Evolutionary conservation across 2,113 vertebrate genomes (phyloP).

Genomic region (Drymodes brunneopygia): DNA sequence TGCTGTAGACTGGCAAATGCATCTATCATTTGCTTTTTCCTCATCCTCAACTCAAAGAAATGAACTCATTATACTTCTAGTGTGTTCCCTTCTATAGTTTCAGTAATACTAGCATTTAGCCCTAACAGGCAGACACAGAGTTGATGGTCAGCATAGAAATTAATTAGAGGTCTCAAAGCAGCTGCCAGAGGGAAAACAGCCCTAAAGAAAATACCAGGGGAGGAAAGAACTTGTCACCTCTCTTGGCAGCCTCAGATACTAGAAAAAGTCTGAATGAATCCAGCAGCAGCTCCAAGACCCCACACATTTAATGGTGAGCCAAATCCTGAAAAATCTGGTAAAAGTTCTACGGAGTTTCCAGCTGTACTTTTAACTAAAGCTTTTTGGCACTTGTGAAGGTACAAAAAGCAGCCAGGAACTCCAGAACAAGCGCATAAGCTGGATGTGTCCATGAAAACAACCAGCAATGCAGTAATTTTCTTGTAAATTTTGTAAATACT

Average conservation of each 20-base stretch:
- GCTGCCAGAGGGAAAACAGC: not conserved
- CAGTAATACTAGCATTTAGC: not conserved
- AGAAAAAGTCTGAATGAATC: not conserved
- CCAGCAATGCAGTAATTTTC: not conserved
- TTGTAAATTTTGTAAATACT: not conserved
- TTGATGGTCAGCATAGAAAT: not conserved
- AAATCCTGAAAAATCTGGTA: conserved; percentile 37
- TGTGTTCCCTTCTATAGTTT: not conserved
- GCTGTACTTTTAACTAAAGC: not conserved
- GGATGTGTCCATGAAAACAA: not conserved
- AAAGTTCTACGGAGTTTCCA: not conserved
- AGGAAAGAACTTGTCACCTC: conserved; percentile 41
- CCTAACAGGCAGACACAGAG: not conserved
- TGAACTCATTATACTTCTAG: not conserved
- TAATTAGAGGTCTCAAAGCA: not conserved
- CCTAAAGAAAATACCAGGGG: not conserved
- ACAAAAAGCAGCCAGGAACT: not conserved
- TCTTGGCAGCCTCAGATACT: not conserved
- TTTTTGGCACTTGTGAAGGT: not conserved
- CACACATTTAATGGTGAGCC: conserved; percentile 12
- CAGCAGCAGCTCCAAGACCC: not conserved
- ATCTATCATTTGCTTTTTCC: not conserved
- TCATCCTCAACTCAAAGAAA: not conserved
- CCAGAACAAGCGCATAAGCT: not conserved
- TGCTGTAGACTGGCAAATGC: not conserved